These are phyloP conservation scores for Myoxocephalus aenaeus DNA, from an alignment of 2,797 vertebrate genomes.

Conservation along the genomic window DNA sequence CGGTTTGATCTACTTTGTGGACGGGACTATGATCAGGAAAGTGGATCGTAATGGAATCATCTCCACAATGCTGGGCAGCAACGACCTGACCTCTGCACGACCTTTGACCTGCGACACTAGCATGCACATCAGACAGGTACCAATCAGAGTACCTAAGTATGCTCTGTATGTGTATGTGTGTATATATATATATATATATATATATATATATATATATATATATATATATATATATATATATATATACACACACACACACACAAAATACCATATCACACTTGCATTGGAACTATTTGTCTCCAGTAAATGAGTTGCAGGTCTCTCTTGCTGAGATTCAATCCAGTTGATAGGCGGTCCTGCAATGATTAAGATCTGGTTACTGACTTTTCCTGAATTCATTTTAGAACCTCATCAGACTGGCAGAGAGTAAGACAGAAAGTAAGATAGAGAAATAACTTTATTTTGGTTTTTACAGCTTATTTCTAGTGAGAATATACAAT, in stretches of 20 bases:
- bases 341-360: not conserved
- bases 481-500: slow-evolving; percentile 22
- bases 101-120: slow-evolving; percentile 97
- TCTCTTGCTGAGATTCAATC: not conserved
- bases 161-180: not conserved
- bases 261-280: no score
- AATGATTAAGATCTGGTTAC: not conserved
- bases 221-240: no score
- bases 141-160: not conserved
- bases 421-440: no score
- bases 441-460: no score
- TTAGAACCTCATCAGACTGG: no score
- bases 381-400: slow-evolving; percentile 10
- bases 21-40: slow-evolving; percentile 99
- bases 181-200: no score
- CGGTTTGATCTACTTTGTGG: slow-evolving; percentile 97
- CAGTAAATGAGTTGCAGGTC: no score
- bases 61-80: slow-evolving; percentile 96
- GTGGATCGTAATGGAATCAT: slow-evolving; percentile 99
- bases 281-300: no score
- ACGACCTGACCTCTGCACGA: slow-evolving; percentile 95
- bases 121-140: slow-evolving; percentile 99
- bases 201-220: no score
- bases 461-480: slow-evolving; percentile 13
- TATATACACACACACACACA: no score